Conservation (phyloP, 2,797 vertebrate genomes). For the Oryzias dopingdopingensis region DNA sequence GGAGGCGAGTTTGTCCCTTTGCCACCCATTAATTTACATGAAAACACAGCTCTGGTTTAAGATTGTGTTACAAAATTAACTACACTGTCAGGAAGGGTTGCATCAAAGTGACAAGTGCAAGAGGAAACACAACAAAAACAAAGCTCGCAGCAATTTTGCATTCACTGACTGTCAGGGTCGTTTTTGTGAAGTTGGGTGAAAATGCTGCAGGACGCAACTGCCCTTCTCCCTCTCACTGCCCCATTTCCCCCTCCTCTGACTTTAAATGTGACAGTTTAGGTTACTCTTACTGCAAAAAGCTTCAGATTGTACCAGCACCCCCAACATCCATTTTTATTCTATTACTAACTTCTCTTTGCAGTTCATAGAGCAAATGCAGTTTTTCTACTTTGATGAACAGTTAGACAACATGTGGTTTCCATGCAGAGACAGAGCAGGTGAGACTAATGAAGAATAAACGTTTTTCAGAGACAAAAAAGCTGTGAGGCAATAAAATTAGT, state of each 20-base stretch:
- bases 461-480: conserved; percentile 28
- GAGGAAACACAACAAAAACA: conserved; percentile 23
- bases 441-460: conserved; percentile 7
- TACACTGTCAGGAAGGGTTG: conserved; percentile 14
- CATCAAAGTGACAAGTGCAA: neutral
- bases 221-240: conserved; percentile 40
- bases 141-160: conserved; percentile 52
- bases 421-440: conserved; percentile 8
- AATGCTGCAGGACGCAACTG: conserved; percentile 56
- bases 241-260: conserved; percentile 15
- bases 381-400: neutral
- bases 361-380: neutral
- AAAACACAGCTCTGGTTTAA: conserved; percentile 1
- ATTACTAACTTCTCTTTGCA: no score
- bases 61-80: conserved; percentile 22
- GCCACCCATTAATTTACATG: conserved; percentile 3
- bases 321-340: no score
- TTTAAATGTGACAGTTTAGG: conserved; percentile 29
- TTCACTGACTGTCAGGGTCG: conserved; percentile 55
- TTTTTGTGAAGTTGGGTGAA: conserved; percentile 52
- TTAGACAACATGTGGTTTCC: neutral
- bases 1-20: neutral
- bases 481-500: conserved; percentile 39
- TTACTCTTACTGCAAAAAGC: conserved; percentile 23
- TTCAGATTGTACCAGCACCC: neutral